Evolutionary conservation across 2,113 vertebrate species (phyloP), one percentile per base, ranked within the genome.

Genomic region (Mormoops blainvillei): DNA sequence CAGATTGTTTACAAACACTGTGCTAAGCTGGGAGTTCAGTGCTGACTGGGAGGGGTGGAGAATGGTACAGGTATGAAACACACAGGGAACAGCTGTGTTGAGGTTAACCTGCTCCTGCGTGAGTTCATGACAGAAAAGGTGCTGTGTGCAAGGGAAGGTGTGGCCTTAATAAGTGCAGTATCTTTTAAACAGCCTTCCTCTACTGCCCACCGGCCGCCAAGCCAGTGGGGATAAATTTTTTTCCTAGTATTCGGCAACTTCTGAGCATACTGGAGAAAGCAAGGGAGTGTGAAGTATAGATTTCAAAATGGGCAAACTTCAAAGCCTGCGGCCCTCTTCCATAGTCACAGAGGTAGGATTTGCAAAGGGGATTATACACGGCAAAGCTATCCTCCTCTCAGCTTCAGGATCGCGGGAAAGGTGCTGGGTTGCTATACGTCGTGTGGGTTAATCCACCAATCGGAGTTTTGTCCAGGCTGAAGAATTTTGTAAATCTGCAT

Each of bases 401-500:
- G 45, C 54, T 5, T 41, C 33, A 26, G 19, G 45, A 61, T 48
- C 63, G 33, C 28, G 26, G 50, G 16, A 45, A 63, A 36, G 48
- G 45, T 36, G 7, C n/a, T 61, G 70, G 48, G 18, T 2, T 45
- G n/a, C 16, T 12, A 4, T 26, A 38, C 22, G 13, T 0, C 41
- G 43, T 4, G 4, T n/a, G 19, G 24, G 3, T 38, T 1, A 16
- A 16, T 28, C 11, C 36, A 58, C 31, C 5, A 22, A 13, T 38
- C 36, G 54, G 70, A 82, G 71, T 76, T 91, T 71, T 50, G 31
- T n/a, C 45, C 28, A 31, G 36, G 82, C 16, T 50, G 58, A 74
- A 77, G 83, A 80, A 94, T 91, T 84, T 76, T 70, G 50, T 76
- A 91, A 63, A 83, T 52, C 77, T 92, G 68, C 33, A n/a, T 41